Evolutionary conservation across 2,888 invertebrate species (phyloP).

Genomic region (Brachyopa scutellaris): DNA sequence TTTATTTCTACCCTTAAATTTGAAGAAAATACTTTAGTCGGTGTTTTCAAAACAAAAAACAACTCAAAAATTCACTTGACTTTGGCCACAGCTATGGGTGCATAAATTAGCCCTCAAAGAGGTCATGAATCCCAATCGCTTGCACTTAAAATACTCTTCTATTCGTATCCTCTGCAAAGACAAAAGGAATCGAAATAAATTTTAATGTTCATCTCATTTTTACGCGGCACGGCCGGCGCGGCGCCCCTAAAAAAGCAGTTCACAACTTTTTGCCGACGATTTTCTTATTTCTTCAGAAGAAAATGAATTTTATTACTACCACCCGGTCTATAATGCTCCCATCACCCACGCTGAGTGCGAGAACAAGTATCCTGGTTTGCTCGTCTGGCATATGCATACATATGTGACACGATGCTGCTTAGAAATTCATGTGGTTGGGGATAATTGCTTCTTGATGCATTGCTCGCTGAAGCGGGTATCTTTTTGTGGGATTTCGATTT

Average conservation of each 20-base stretch:
- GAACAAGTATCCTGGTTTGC: not conserved
- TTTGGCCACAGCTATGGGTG: conserved; percentile 21
- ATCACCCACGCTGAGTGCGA: not conserved
- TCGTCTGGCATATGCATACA: conserved; percentile 10
- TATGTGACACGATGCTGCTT: not conserved
- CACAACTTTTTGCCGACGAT: conserved; percentile 25
- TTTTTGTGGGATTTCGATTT: not conserved
- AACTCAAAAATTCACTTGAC: conserved; percentile 6
- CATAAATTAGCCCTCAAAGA: conserved; percentile 59
- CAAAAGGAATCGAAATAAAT: conserved; percentile 47
- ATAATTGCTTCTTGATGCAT: conserved; percentile 41
- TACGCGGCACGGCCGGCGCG: no score
- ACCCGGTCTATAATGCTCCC: not conserved
- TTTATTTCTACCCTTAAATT: conserved; percentile 27
- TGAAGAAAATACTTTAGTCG: conserved; percentile 20
- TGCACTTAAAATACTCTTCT: not conserved
- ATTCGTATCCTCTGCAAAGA: conserved; percentile 7
- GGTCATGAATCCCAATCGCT: conserved; percentile 48
- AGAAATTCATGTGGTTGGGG: not conserved
- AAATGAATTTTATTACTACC: conserved; percentile 57
- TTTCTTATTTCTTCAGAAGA: conserved; percentile 27
- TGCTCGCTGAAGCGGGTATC: no score
- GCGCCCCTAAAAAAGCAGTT: conserved; percentile 36
- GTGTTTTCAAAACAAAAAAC: conserved; percentile 4
- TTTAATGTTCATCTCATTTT: conserved; percentile 61